These are phyloP conservation scores for Chloropsis hardwickii DNA, from an alignment of 2,113 vertebrate species.

Conservation along the genomic window DNA sequence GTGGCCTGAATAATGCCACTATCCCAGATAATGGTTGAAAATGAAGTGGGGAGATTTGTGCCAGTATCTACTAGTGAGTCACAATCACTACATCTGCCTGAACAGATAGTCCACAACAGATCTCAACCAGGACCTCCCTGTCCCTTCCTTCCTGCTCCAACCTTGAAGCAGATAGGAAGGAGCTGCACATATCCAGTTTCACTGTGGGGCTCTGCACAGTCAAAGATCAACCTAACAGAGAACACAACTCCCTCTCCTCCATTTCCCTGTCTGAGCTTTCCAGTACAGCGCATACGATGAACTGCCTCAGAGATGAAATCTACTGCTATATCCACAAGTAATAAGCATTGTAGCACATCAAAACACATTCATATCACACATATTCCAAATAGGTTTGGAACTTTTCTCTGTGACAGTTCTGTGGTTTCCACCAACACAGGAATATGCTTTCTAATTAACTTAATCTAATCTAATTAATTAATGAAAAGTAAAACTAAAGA, in stretches of 20 bases:
- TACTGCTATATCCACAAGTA: not conserved
- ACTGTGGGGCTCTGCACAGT: not conserved
- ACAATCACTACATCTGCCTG: accelerated
- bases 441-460: not conserved
- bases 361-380: not conserved
- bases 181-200: not conserved
- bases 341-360: not conserved
- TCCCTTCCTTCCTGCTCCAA: not conserved
- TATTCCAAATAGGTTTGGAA: not conserved
- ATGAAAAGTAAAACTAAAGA: not conserved
- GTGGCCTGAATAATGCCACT: not conserved
- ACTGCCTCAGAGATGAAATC: not conserved
- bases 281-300: accelerated
- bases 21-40: not conserved
- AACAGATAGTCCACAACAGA: not conserved
- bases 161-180: not conserved
- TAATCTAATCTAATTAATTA: not conserved
- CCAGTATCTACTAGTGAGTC: not conserved
- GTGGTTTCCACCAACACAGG: not conserved
- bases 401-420: not conserved
- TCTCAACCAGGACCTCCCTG: not conserved
- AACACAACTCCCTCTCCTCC: not conserved
- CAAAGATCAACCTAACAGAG: not conserved
- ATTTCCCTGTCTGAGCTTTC: not conserved
- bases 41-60: not conserved